Base-by-base conservation (phyloP, 1,140 invertebrate species). In the Magallana ariakensis region DNA sequence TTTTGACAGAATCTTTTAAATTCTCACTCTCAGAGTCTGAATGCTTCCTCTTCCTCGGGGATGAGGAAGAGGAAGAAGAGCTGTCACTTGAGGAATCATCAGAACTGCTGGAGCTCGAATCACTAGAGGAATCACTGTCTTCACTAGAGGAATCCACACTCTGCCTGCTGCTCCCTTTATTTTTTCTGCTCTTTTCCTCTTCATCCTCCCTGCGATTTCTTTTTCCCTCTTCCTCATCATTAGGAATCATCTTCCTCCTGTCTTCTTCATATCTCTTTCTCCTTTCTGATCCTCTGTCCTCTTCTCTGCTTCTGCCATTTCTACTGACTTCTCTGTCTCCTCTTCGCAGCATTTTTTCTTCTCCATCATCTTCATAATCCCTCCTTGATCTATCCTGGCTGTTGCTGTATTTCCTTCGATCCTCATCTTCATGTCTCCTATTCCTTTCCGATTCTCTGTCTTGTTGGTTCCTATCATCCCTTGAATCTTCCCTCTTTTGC, bases 351-450 rank as follows among this genome's bases (percentile, higher is more conserved):
- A 46, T 46, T 46, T 46, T 46, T 46, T 46, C 33, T 62, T 62
- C 60, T 62, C 60, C 8, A 62, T 62, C 60, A 15, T 62, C 60
- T 19, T 62, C 60, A 15, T 16, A 16, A 62, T 7, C 15, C 60
- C 60, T 62, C 19, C 60, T 62, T 16, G 15, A 15, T 62, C 60
- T 62, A 15, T 19, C 80, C 9, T 54, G 8, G 46, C 22, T n/a
- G 26, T 86, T 55, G 16, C 46, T 85, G 22, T 75, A 22, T 3
- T 22, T 80, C 80, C 33, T 60, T 58, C 58, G 3, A 83, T 66
- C n/a, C n/a, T 26, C 10, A 83, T 58, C 82, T 87, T 19, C 75
- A 19, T 82, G 82, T 46, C 55, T 85, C 62, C n/a, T 89, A 82
- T 26, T 33, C 57, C 83, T 85, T 75, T 53, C 83, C 54, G 2